Base-by-base conservation (phyloP, 2,888 invertebrate genomes). In the Pristionchus fissidentatus region DNA sequence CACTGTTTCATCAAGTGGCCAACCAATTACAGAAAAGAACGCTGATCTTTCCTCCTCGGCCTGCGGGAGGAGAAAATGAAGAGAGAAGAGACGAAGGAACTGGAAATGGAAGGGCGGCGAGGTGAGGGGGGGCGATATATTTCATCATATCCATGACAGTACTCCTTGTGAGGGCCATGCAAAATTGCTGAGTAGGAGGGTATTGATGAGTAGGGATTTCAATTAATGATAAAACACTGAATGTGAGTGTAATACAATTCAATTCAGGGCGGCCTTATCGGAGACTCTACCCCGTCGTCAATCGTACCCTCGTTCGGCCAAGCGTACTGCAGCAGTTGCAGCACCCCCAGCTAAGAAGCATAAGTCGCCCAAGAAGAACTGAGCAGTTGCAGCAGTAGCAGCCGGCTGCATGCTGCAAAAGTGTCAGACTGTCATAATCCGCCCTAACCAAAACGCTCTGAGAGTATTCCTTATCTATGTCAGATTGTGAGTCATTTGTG, bases 1-100 rank as follows among this genome's bases (percentile, higher is more conserved):
- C 38, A n/a, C n/a, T 26, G 41, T 70, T 22, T 70, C 62, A 38
- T 5, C 5, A n/a, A n/a, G 41, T 66, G 66, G 5, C 41, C 66
- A 66, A n/a, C 43, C 70, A 43, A 41, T 70, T 66, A 29, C 70
- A 70, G 70, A 70, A 70, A 43, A 38, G 70, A 26, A 41, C 70
- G n/a, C n/a, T n/a, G 70, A 70, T 70, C 70, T 70, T 70, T 41
- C n/a, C 70, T n/a, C 70, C 0, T 26, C 38, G 70, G 70, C 70
- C 41, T 70, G 41, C 41, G 43, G 70, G 70, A 70, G 43, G 70
- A 70, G 41, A 26, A 70, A 8, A 38, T 41, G 41, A 41, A 70
- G 41, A 41, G 41, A 55, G 70, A 70, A 3, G 41, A 26, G 66
- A 3, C 19, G 22, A n/a, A 57, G 22, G 41, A 4, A 38, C 70